phyloP scores from a whole-genome alignment of 1,140 invertebrate genomes.

The Arctopsyche grandis region DNA sequence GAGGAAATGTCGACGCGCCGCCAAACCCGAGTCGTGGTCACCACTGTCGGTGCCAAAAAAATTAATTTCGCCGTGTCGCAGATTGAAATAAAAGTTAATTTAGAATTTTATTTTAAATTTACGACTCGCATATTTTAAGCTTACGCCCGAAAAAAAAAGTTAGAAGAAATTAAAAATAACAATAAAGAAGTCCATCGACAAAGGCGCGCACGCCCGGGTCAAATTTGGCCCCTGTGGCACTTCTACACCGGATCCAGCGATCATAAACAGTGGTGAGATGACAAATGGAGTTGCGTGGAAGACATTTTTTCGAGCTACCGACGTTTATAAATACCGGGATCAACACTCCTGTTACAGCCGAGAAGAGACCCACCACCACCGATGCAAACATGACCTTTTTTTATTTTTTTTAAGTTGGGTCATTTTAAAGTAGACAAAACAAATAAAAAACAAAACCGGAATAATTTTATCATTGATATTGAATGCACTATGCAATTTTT shows the following conservation, averaged over 20 bases:
- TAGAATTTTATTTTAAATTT: too few species aligned
- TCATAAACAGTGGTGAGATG: slow-evolving; percentile 45
- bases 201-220: not conserved
- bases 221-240: slow-evolving; percentile 10
- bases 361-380: not conserved
- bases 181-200: not conserved
- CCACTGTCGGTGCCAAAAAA: too few species aligned
- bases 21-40: too few species aligned
- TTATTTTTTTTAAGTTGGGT: not conserved
- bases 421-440: too few species aligned
- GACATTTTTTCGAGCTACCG: slow-evolving; percentile 46
- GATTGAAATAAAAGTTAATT: too few species aligned
- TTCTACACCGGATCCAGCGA: slow-evolving; percentile 12
- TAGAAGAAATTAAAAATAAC: slow-evolving; percentile 16
- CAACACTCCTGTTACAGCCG: slow-evolving; percentile 18
- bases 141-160: not conserved
- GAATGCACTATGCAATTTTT: too few species aligned
- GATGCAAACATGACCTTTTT: not conserved
- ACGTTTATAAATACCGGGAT: slow-evolving; percentile 40
- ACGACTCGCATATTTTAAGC: too few species aligned
- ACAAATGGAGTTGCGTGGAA: slow-evolving; percentile 40
- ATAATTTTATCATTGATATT: too few species aligned
- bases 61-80: too few species aligned
- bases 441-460: too few species aligned
- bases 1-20: too few species aligned